Evolutionary conservation across 1,140 invertebrate genomes (phyloP).

Genomic region (Anastrepha obliqua): DNA sequence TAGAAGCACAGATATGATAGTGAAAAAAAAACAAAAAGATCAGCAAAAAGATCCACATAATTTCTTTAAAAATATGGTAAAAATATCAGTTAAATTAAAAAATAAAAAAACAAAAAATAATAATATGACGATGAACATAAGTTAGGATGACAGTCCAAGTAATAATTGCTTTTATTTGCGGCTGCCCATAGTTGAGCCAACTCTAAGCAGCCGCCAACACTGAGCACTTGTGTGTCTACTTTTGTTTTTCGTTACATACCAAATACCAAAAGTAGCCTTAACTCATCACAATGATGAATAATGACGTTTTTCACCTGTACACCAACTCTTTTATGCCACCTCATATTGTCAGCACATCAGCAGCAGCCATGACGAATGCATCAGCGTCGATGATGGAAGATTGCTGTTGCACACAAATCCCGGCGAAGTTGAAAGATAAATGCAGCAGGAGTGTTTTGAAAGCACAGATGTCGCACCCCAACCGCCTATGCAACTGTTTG

Average conservation of each 20-base stretch:
- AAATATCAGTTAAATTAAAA: no score
- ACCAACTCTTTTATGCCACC: neutral
- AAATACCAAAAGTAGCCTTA: neutral
- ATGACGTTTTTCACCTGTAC: slow-evolving; percentile 30
- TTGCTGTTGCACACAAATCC: slow-evolving; percentile 25
- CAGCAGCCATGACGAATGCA: slow-evolving; percentile 20
- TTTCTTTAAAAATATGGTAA: no score
- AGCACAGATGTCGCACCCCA: neutral
- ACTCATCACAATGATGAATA: slow-evolving; percentile 12
- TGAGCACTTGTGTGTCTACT: no score
- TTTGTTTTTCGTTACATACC: neutral
- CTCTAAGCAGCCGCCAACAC: no score
- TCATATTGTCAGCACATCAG: neutral
- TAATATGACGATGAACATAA: no score
- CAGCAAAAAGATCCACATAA: no score
- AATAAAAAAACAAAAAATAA: no score
- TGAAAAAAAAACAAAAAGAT: no score
- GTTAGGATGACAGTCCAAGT: no score
- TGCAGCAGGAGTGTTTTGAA: slow-evolving; percentile 2
- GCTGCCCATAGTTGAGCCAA: no score
- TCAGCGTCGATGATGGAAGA: slow-evolving; percentile 10
- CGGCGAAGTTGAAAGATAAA: slow-evolving; percentile 17
- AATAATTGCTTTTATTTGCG: no score
- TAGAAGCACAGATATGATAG: no score
- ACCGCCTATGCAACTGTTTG: neutral